phyloP scores from a whole-genome alignment of 2,797 vertebrate species.

The Sphenodon punctatus region DNA sequence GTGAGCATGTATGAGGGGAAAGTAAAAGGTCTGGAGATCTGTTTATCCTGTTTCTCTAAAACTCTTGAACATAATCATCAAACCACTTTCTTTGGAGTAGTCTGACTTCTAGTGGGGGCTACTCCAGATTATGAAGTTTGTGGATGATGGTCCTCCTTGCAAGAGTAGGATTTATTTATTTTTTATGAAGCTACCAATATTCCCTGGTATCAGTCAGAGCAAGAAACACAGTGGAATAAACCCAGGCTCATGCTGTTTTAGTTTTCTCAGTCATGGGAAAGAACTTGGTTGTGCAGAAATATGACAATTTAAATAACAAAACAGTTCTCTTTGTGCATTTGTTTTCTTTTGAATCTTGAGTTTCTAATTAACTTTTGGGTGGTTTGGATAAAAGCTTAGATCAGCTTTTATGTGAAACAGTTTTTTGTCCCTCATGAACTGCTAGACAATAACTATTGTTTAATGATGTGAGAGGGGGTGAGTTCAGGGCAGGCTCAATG shows the following conservation, averaged over 20 bases:
- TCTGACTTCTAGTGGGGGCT: too few relatives aligned
- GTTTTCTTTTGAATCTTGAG: too few relatives aligned
- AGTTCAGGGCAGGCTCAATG: not conserved
- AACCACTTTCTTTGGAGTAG: too few relatives aligned
- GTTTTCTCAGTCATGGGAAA: not conserved
- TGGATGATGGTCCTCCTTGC: too few relatives aligned
- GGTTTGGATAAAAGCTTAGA: not conserved
- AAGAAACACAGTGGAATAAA: not conserved
- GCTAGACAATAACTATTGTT: not conserved
- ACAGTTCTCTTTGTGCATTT: not conserved
- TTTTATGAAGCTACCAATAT: not conserved
- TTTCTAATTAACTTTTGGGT: not conserved
- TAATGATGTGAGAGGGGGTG: not conserved
- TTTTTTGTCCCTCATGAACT: not conserved
- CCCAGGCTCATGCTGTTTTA: not conserved
- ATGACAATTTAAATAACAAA: not conserved
- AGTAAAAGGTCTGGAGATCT: not conserved
- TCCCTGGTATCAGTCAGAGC: not conserved
- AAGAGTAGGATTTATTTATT: too few relatives aligned
- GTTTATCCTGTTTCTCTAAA: not conserved
- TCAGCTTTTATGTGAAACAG: rapidly evolving
- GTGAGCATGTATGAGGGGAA: not conserved
- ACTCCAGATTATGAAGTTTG: too few relatives aligned
- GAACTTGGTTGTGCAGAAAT: not conserved
- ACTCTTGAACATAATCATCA: too few relatives aligned